Conservation (phyloP, 1,140 invertebrate species). For the Druon quercuslanigerum region DNA sequence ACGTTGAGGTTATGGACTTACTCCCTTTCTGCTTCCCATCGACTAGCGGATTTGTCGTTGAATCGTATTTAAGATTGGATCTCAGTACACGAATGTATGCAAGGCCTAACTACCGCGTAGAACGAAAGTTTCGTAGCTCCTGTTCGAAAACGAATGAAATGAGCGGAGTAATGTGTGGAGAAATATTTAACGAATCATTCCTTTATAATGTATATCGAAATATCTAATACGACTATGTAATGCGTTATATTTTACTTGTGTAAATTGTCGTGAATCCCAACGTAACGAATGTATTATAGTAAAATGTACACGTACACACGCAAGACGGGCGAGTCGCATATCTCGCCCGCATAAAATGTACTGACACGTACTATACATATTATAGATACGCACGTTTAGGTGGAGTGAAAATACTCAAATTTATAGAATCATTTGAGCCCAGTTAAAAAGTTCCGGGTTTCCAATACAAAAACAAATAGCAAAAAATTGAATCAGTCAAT, state of each 20-base stretch:
- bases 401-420: too few relatives aligned
- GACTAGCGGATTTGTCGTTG: conserved; percentile 50
- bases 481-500: too few relatives aligned
- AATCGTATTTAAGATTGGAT: conserved; percentile 65
- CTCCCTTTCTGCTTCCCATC: conserved; percentile 56
- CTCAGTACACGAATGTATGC: conserved; percentile 66
- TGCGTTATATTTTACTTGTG: conserved; percentile 68
- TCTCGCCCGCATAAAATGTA: conserved; percentile 48
- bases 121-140: conserved; percentile 58
- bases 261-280: conserved; percentile 70
- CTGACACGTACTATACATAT: conserved; percentile 52
- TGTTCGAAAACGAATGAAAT: conserved; percentile 57
- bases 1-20: conserved; percentile 39
- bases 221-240: conserved; percentile 67
- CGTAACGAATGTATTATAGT: conserved; percentile 67
- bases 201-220: conserved; percentile 70
- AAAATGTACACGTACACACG: conserved; percentile 60
- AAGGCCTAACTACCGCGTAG: conserved; percentile 68
- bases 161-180: conserved; percentile 53
- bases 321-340: conserved; percentile 46
- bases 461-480: too few relatives aligned
- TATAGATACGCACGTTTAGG: conserved; percentile 58
- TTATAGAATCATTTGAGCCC: too few relatives aligned
- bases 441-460: too few relatives aligned
- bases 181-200: conserved; percentile 73